Evolutionary conservation across 2,888 invertebrate species (phyloP).

Genomic region (Caenorhabditis sp.): DNA sequence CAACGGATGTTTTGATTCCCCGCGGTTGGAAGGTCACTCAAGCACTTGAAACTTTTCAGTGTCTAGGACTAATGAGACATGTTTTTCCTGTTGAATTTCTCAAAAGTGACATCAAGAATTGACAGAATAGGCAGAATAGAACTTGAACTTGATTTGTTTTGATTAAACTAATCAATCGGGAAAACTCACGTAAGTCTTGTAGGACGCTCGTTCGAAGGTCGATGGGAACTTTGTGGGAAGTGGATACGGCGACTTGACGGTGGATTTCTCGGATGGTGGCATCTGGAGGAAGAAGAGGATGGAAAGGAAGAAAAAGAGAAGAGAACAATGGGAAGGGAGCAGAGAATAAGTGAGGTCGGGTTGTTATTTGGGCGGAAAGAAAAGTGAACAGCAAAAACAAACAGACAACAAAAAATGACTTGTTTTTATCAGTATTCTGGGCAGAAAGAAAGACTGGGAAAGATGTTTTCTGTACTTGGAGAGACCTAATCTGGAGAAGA

Average conservation of each 20-base stretch:
- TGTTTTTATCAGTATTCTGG: slow-evolving; percentile 29
- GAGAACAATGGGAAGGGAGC: background rate
- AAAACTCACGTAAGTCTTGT: slow-evolving; percentile 66
- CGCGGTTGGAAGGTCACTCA: too few relatives aligned
- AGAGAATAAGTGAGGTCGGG: background rate
- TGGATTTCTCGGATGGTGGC: slow-evolving; percentile 30
- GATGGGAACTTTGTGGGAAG: slow-evolving; percentile 62
- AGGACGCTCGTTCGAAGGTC: slow-evolving; percentile 49
- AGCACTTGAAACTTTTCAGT: slow-evolving; percentile 13
- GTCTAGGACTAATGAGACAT: too few relatives aligned
- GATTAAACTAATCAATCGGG: slow-evolving; percentile 7
- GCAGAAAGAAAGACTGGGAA: background rate
- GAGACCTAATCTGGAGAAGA: background rate
- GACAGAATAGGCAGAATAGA: too few relatives aligned
- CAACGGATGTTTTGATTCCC: background rate
- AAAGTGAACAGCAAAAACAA: slow-evolving; percentile 19
- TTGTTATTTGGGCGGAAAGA: background rate
- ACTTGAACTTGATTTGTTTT: too few relatives aligned
- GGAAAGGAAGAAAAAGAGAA: background rate
- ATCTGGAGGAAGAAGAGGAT: slow-evolving; percentile 28
- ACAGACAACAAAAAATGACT: slow-evolving; percentile 11
- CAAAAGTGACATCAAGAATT: slow-evolving; percentile 25
- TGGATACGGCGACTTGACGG: slow-evolving; percentile 64
- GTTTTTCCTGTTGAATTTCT: too few relatives aligned
- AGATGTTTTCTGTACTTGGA: slow-evolving; percentile 1